These are phyloP conservation scores for Ips typographus DNA, from an alignment of 1,140 invertebrate genomes.

Conservation along the genomic window DNA sequence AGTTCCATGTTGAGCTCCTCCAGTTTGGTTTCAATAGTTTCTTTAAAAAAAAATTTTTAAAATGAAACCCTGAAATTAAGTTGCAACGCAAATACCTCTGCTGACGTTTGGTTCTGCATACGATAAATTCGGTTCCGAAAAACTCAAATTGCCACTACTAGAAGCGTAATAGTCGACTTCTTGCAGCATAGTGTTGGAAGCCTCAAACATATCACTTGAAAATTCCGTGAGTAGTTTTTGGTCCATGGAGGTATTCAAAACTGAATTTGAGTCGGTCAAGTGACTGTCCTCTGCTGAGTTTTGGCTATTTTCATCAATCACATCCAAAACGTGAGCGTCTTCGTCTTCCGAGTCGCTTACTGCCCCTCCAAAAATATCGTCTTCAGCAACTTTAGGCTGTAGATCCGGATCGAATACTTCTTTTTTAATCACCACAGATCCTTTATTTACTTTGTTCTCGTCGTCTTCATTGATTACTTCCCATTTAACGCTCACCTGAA, in stretches of 20 bases:
- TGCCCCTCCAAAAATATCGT: conserved; percentile 87
- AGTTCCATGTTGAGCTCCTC: conserved; percentile 68
- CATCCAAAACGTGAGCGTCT: conserved; percentile 70
- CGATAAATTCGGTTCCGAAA: conserved; percentile 39
- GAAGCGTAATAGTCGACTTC: conserved; percentile 50
- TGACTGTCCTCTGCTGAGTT: conserved; percentile 74
- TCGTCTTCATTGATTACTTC: conserved; percentile 93
- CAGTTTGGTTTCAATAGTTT: conserved; percentile 58
- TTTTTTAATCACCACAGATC: conserved; percentile 58
- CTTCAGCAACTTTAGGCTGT: conserved; percentile 58
- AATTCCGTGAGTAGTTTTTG: conserved; percentile 50
- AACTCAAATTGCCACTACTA: conserved; percentile 43
- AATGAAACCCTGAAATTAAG: neutral
- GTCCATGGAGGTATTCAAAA: conserved; percentile 52
- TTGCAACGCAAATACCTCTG: conserved; percentile 41
- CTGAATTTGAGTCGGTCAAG: conserved; percentile 72
- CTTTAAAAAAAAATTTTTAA: conserved; percentile 41
- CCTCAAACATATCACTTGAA: conserved; percentile 50
- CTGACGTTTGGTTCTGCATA: conserved; percentile 45
- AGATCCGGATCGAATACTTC: conserved; percentile 56
- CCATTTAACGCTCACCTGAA: conserved; percentile 72
- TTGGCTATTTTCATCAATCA: conserved; percentile 75
- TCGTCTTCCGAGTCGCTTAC: conserved; percentile 83
- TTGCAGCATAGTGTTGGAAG: conserved; percentile 43
- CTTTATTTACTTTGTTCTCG: conserved; percentile 65